These are phyloP conservation scores for Ferdinandea cuprea DNA, from an alignment of 2,888 invertebrate genomes.

Conservation along the genomic window DNA sequence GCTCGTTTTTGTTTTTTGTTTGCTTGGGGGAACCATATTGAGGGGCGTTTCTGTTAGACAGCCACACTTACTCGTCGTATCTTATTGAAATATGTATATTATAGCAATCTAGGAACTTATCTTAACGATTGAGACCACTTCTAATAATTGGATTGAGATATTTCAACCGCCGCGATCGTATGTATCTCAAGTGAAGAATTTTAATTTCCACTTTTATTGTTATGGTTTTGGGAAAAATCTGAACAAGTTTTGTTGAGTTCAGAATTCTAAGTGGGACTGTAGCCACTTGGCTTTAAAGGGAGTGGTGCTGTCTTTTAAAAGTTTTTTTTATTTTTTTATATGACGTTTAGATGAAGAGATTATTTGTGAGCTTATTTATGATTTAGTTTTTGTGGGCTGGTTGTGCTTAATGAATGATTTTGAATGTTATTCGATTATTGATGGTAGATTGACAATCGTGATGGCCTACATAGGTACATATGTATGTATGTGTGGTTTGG, in stretches of 20 bases:
- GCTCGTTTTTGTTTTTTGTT: too few relatives aligned
- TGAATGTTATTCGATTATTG: too few relatives aligned
- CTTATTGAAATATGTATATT: slow-evolving; percentile 31
- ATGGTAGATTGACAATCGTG: too few relatives aligned
- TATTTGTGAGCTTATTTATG: not conserved
- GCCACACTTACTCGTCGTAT: not conserved
- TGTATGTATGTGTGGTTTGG: too few relatives aligned
- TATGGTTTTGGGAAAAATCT: slow-evolving; percentile 22
- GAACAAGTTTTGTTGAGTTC: slow-evolving; percentile 16
- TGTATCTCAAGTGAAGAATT: slow-evolving; percentile 63
- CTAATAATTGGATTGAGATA: slow-evolving; percentile 58
- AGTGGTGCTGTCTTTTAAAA: slow-evolving; percentile 13
- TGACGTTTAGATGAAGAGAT: slow-evolving; percentile 1
- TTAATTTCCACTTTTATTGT: slow-evolving; percentile 32
- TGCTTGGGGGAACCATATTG: not conserved
- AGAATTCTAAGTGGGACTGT: slow-evolving; percentile 16
- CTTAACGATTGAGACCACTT: slow-evolving; percentile 66
- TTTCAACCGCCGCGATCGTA: slow-evolving; percentile 11
- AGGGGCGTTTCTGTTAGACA: slow-evolving; percentile 27
- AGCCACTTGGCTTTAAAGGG: not conserved
- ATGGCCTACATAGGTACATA: too few relatives aligned
- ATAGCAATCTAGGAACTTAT: slow-evolving; percentile 46
- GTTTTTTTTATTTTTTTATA: too few relatives aligned
- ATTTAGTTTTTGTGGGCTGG: not conserved
- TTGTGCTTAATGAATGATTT: too few relatives aligned